phyloP scores from a whole-genome alignment of 1,140 invertebrate species.

The Chymomyza costata region DNA sequence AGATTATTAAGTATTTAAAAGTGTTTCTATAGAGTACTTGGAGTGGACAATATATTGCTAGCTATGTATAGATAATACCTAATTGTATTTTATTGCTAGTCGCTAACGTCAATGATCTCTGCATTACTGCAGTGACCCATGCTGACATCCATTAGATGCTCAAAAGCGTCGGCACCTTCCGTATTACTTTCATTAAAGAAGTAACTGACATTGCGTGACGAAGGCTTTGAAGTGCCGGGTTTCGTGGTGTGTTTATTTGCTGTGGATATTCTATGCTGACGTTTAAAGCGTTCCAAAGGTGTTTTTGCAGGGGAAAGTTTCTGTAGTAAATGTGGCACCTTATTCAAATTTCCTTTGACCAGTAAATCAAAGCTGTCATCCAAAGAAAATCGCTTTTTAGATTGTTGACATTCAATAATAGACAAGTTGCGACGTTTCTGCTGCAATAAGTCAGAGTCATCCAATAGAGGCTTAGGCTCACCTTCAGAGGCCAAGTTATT shows the following conservation, averaged over 20 bases:
- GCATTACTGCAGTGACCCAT: conserved; percentile 22
- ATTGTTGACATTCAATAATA: conserved; percentile 6
- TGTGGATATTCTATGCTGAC: conserved; percentile 24
- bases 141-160: conserved; percentile 57
- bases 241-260: not conserved
- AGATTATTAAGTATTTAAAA: conserved; percentile 9
- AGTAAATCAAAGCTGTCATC: conserved; percentile 66
- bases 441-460: conserved; percentile 36
- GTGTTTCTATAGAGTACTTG: conserved; percentile 16
- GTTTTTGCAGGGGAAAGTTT: conserved; percentile 19
- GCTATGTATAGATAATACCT: not conserved
- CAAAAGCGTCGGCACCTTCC: conserved; percentile 44
- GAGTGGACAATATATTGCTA: conserved; percentile 24
- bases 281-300: conserved; percentile 52
- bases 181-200: conserved; percentile 52
- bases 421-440: conserved; percentile 44
- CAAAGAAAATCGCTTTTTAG: conserved; percentile 35
- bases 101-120: conserved; percentile 28
- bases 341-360: conserved; percentile 39
- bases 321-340: conserved; percentile 6
- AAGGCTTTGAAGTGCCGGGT: conserved; percentile 12
- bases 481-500: not conserved
- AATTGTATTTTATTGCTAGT: conserved; percentile 15
- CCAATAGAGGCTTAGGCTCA: not conserved
- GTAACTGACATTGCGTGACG: conserved; percentile 45